Conservation (phyloP, 2,113 vertebrate genomes). For the Hippocampus guttulatus region DNA sequence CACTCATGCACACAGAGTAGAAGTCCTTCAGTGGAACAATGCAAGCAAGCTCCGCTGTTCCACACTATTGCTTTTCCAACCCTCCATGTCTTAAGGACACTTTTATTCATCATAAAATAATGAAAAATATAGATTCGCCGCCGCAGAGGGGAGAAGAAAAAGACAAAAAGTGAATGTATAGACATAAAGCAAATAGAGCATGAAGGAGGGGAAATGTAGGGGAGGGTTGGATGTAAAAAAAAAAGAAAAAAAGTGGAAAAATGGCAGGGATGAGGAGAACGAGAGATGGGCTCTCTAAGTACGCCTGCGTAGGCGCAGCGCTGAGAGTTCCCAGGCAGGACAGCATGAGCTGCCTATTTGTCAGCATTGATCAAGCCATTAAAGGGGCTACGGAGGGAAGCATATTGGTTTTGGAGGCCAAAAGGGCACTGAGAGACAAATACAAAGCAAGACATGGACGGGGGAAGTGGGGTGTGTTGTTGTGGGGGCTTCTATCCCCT, state of each 20-base stretch:
- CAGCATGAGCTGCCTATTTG: constrained; percentile 73
- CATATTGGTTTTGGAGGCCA: constrained; percentile 76
- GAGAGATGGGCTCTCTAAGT: constrained; percentile 57
- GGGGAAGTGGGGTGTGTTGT: neutral
- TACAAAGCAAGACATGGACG: constrained; percentile 63
- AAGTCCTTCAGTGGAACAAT: constrained; percentile 35
- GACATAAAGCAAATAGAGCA: constrained; percentile 63
- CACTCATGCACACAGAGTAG: constrained; percentile 1
- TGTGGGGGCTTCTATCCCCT: constrained; percentile 38
- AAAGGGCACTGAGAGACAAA: constrained; percentile 66
- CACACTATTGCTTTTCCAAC: constrained; percentile 39
- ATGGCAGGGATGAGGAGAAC: constrained; percentile 37
- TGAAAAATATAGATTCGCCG: constrained; percentile 63
- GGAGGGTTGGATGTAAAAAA: constrained; percentile 16
- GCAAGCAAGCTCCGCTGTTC: constrained; percentile 52
- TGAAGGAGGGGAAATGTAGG: constrained; percentile 36
- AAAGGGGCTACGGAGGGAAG: constrained; percentile 69
- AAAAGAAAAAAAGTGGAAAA: constrained; percentile 33
- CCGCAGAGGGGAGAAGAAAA: constrained; percentile 43
- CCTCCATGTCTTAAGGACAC: constrained; percentile 45
- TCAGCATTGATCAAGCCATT: constrained; percentile 79
- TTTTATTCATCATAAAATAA: constrained; percentile 64
- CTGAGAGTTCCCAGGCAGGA: constrained; percentile 64
- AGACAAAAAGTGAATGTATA: constrained; percentile 50
- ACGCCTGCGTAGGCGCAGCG: constrained; percentile 54